Percentiles rank a stretch among this genome's conserved stretches.
Evolutionary conservation across 2,888 invertebrate genomes (phyloP).

Genomic region (Acanthoscelides obtectus): DNA sequence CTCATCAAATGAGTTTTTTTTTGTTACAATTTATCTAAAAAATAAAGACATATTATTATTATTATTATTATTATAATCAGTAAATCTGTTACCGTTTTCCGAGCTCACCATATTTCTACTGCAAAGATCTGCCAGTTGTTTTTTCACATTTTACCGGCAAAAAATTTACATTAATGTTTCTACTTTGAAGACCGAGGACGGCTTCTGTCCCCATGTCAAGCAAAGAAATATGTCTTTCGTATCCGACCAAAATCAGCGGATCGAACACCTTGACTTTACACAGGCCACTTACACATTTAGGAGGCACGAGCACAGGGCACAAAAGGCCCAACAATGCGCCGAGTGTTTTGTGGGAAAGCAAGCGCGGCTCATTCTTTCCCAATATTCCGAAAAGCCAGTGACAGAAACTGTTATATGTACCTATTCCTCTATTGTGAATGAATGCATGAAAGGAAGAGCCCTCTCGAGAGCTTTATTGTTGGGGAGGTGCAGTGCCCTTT

Average conservation of each 20-base stretch:
- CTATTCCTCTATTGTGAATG: not conserved
- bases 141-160: too few species aligned
- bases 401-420: not conserved
- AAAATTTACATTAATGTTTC: too few species aligned
- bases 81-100: too few species aligned
- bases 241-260: not conserved
- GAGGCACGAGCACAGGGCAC: not conserved
- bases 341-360: not conserved
- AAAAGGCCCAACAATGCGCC: not conserved
- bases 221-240: not conserved
- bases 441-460: not conserved
- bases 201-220: too few species aligned
- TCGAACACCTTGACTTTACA: not conserved
- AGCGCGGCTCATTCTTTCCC: not conserved
- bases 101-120: too few species aligned
- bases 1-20: too few species aligned
- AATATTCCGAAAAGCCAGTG: not conserved
- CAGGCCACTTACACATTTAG: not conserved
- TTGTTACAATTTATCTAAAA: too few species aligned
- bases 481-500: not conserved
- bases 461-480: not conserved
- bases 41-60: too few species aligned
- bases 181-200: too few species aligned
- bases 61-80: too few species aligned
- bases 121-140: too few species aligned